These are phyloP conservation scores for Cyphomyrus discorhynchus DNA, from an alignment of 2,113 vertebrate genomes.

Conservation along the genomic window DNA sequence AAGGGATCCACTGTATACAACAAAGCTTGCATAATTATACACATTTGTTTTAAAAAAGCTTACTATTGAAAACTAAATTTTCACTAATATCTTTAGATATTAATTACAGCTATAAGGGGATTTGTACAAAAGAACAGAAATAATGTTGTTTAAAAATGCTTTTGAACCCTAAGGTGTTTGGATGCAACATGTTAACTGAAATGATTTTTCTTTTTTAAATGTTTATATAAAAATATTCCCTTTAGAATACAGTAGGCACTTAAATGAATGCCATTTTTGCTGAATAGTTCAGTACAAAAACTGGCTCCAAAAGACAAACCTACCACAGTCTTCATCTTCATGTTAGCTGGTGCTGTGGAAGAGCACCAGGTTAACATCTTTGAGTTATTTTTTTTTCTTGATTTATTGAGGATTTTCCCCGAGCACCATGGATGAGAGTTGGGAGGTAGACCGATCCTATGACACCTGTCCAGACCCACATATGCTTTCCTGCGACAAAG, in stretches of 20 bases:
- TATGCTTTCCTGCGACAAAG: background rate
- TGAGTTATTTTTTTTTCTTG: background rate
- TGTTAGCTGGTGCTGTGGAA: background rate
- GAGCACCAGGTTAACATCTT: constrained; percentile 16
- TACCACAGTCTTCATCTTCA: constrained; percentile 20
- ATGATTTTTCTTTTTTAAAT: constrained; percentile 29
- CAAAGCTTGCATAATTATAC: constrained; percentile 66
- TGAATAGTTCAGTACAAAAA: constrained; percentile 25
- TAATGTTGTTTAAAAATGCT: constrained; percentile 31
- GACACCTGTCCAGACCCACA: constrained; percentile 14
- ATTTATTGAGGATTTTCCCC: constrained; percentile 26
- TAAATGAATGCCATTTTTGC: constrained; percentile 41
- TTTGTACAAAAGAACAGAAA: constrained; percentile 50
- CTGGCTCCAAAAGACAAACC: constrained; percentile 21
- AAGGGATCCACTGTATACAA: constrained; percentile 65
- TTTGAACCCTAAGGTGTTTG: constrained; percentile 42
- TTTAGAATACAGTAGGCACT: constrained; percentile 42
- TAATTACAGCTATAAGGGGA: constrained; percentile 51
- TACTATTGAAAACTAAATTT: constrained; percentile 42
- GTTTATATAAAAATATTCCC: constrained; percentile 43
- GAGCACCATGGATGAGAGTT: constrained; percentile 75
- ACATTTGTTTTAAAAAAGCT: constrained; percentile 54
- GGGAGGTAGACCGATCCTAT: constrained; percentile 65
- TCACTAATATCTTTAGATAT: constrained; percentile 47
- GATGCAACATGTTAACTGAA: constrained; percentile 26